These are phyloP conservation scores for Dendrolimus punctatus DNA, from an alignment of 1,140 invertebrate genomes.

Conservation along the genomic window DNA sequence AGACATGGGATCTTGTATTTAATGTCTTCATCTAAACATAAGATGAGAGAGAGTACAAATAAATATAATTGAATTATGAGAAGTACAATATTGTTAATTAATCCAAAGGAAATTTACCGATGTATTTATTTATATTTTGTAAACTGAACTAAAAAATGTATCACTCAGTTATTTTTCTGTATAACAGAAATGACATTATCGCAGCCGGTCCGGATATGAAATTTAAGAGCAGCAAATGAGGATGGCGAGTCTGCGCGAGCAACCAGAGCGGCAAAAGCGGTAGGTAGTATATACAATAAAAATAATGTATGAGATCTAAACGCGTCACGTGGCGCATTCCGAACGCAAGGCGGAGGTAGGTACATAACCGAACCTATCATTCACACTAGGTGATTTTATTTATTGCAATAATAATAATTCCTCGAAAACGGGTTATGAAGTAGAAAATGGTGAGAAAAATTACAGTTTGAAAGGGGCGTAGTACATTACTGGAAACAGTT, in stretches of 20 bases:
- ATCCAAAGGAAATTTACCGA: not conserved
- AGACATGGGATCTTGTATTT: conserved; percentile 10
- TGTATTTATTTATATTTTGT: conserved; percentile 1
- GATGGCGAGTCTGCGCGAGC: conserved; percentile 16
- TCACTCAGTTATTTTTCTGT: not conserved
- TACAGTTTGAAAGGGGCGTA: too few relatives aligned
- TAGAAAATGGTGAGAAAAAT: too few relatives aligned
- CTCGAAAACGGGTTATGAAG: too few relatives aligned
- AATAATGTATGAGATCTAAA: conserved; percentile 18
- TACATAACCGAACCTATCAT: too few relatives aligned
- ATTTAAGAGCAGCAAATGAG: conserved; percentile 15
- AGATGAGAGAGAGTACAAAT: conserved; percentile 36
- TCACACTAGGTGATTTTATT: too few relatives aligned
- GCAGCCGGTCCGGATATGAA: not conserved
- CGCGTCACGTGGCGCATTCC: conserved; percentile 1
- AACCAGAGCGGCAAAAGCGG: conserved; percentile 3
- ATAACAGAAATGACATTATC: not conserved
- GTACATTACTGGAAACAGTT: too few relatives aligned
- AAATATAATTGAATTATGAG: conserved; percentile 38
- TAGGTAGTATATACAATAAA: conserved; percentile 2
- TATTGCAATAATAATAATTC: too few relatives aligned
- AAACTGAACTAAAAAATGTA: conserved; percentile 1
- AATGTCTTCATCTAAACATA: conserved; percentile 14
- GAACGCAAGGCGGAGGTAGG: not conserved
- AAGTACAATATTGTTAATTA: conserved; percentile 66